Evolutionary conservation across 2,888 invertebrate genomes (phyloP), one percentile per base, ranked within the genome.

Genomic region (Julus scanicus): DNA sequence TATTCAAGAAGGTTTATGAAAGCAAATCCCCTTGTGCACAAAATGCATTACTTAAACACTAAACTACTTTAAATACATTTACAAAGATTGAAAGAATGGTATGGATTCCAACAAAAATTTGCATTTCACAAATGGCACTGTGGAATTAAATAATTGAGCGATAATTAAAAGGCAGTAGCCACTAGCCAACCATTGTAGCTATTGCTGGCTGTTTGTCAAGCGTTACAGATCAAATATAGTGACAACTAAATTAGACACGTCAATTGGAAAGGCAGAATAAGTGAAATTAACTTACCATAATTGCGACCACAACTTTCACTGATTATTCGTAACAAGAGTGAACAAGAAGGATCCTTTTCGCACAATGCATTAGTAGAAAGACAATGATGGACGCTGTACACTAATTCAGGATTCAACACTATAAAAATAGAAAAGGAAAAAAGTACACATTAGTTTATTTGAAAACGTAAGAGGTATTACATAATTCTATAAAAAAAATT

Each of bases 251-350:
- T 71, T 20, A n/a, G 71, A 71, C 20, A 71, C 29, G 6, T 11
- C 8, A 80, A 80, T 80, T 80, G 80, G 13, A 80, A 80, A 80
- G 29, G 80, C 80, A 37, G 29, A 37, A 80, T 37, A 29, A 37
- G 6, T 44, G 44, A 5, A 44, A n/a, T 53, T n/a, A 57, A 80
- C 71, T 87, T 87, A 84, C 84, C 84, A 71, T 63, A 88, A 88
- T 37, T 84, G 53, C 71, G 63, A 71, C 88, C 88, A 84, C 88
- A 88, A 15, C 49, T 88, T 88, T 88, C 84, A 20, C 49, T 84
- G 40, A 88, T 53, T 48, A 84, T 71, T 20, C 84, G 48, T 8
- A 84, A 53, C 29, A 88, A 49, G 40, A 49, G 48, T 20, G 83
- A 84, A 88, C 88, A 88, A 15, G 88, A 63, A 17, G 88, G 84